phyloP scores from a whole-genome alignment of 1,140 invertebrate genomes.

The Magallana ariakensis region DNA sequence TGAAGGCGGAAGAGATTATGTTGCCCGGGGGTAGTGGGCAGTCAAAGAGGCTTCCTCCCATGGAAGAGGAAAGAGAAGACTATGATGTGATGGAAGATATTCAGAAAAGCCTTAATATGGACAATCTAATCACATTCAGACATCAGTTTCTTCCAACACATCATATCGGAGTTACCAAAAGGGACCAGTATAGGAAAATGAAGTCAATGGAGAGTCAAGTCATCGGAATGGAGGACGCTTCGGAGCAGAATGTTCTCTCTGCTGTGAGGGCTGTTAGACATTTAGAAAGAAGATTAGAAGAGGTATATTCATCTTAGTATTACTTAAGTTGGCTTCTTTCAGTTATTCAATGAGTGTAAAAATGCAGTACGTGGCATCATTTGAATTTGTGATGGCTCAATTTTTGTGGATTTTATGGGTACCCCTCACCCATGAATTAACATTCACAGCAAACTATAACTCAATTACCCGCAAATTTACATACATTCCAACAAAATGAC shows the following conservation, averaged over 20 bases:
- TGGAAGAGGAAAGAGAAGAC: conserved; percentile 48
- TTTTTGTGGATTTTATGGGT: too few species aligned
- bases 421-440: too few species aligned
- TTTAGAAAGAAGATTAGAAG: conserved; percentile 69
- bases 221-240: conserved; percentile 72
- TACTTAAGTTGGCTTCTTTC: neutral
- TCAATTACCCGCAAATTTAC: too few species aligned
- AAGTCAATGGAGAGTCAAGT: conserved; percentile 72
- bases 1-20: conserved; percentile 69
- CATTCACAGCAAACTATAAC: too few species aligned
- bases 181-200: conserved; percentile 74
- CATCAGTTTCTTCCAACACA: conserved; percentile 72
- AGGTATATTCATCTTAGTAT: conserved; percentile 60
- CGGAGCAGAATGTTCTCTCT: conserved; percentile 72
- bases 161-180: conserved; percentile 72
- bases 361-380: too few species aligned
- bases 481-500: too few species aligned
- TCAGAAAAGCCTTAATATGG: conserved; percentile 50
- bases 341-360: neutral
- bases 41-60: conserved; percentile 43
- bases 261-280: conserved; percentile 73
- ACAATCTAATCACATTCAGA: conserved; percentile 56
- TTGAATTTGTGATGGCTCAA: too few species aligned
- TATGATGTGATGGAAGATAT: conserved; percentile 59
- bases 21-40: conserved; percentile 46